Percentiles rank a stretch among this genome's conserved stretches.
Evolutionary conservation across 1,140 invertebrate genomes (phyloP).

Genomic region (Pogonomyrmex californicus): DNA sequence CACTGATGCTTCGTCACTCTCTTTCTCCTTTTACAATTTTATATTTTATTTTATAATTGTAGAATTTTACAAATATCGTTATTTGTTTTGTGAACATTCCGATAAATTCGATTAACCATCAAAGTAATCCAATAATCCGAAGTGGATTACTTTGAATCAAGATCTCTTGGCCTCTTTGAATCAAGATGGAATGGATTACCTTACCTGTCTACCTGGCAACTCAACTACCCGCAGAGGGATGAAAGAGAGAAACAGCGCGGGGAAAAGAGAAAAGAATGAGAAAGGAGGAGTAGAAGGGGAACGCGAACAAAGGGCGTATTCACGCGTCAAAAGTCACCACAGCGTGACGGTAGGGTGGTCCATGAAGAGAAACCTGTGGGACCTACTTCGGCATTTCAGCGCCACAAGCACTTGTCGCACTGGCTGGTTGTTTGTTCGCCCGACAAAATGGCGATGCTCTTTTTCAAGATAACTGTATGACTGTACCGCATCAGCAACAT

Average conservation of each 20-base stretch:
- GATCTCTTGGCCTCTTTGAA: conserved; percentile 65
- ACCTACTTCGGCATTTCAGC: conserved; percentile 75
- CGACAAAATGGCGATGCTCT: conserved; percentile 12
- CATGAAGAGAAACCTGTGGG: conserved; percentile 69
- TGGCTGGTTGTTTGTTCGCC: conserved; percentile 45
- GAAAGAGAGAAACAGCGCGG: conserved; percentile 36
- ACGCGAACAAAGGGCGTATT: conserved; percentile 80
- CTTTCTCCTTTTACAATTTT: background rate
- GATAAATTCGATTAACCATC: conserved; percentile 20
- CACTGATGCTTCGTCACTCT: background rate
- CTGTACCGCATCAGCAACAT: background rate
- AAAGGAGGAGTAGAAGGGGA: background rate
- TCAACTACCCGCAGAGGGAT: conserved; percentile 46
- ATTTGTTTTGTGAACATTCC: background rate
- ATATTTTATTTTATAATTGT: background rate
- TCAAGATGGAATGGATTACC: conserved; percentile 75
- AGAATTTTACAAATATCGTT: background rate
- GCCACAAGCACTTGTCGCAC: conserved; percentile 73
- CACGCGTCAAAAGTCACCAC: conserved; percentile 80
- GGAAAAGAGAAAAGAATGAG: conserved; percentile 32
- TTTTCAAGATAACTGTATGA: background rate
- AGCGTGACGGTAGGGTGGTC: conserved; percentile 77
- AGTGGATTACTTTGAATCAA: too few species aligned
- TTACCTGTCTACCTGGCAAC: conserved; percentile 75
- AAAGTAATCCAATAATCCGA: conserved; percentile 20